Conservation (phyloP, 2,113 vertebrate genomes). For the Chloroceryle aenea region DNA sequence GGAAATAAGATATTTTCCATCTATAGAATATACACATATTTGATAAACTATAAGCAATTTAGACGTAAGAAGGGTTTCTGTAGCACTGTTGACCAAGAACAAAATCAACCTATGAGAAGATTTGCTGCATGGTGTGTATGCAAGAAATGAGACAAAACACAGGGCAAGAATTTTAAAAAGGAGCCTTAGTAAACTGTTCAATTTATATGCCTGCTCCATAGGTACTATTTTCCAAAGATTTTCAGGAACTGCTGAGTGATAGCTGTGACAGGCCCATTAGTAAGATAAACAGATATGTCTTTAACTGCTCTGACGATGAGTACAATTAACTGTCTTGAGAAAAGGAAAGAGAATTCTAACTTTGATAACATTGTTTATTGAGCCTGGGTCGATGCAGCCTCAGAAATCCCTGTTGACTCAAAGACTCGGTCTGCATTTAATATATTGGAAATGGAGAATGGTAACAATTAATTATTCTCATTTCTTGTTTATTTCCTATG, state of each 20-base stretch:
- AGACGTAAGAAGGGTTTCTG: not conserved
- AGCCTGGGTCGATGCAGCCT: not conserved
- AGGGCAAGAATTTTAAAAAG: not conserved
- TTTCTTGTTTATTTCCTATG: not conserved
- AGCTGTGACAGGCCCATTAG: not conserved
- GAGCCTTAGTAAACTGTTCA: not conserved
- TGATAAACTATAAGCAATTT: not conserved
- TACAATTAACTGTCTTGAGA: not conserved
- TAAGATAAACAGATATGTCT: not conserved
- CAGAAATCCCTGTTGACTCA: not conserved
- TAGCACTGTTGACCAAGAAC: not conserved
- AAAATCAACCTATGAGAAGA: not conserved
- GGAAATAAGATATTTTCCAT: not conserved
- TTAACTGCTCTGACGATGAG: not conserved
- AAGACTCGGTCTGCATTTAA: not conserved
- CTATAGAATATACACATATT: not conserved
- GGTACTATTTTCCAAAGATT: not conserved
- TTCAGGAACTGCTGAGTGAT: not conserved
- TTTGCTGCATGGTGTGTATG: not conserved
- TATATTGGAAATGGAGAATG: not conserved
- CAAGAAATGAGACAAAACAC: not conserved
- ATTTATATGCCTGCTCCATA: not conserved
- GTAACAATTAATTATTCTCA: not conserved
- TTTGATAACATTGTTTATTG: not conserved
- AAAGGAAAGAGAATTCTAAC: not conserved